phyloP scores from a whole-genome alignment of 2,888 invertebrate genomes.

The Himalopsyche kuldschensis region DNA sequence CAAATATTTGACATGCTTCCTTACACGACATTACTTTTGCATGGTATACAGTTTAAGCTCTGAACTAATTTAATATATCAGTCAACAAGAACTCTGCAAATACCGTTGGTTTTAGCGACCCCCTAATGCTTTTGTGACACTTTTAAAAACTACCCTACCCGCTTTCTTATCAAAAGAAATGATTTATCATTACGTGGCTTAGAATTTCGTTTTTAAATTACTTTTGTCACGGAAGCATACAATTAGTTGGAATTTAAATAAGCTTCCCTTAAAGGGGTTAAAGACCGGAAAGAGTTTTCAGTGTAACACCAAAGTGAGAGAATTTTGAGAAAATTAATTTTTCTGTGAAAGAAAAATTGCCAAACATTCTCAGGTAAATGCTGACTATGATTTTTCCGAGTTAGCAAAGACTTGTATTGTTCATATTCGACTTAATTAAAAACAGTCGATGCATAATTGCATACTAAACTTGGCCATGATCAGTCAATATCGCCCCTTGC shows the following conservation, averaged over 20 bases:
- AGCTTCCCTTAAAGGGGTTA: neutral
- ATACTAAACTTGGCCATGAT: too few species aligned
- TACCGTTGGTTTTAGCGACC: neutral
- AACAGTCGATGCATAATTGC: too few species aligned
- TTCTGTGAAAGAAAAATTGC: neutral
- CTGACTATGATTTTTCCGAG: too few species aligned
- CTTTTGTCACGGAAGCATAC: neutral
- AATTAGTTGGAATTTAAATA: neutral
- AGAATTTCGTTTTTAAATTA: neutral
- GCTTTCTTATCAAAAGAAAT: neutral
- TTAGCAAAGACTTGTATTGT: too few species aligned
- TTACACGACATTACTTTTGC: too few species aligned
- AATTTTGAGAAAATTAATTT: neutral
- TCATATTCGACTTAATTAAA: too few species aligned
- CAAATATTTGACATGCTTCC: too few species aligned
- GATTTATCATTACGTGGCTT: neutral
- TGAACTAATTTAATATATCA: too few species aligned
- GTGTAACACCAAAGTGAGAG: neutral
- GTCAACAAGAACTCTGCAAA: neutral
- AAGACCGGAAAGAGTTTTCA: neutral
- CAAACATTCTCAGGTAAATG: too few species aligned
- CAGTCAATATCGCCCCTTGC: too few species aligned
- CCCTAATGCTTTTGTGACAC: neutral
- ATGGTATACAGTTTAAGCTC: neutral
- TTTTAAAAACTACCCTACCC: neutral